Evolutionary conservation across 37 sponge, comb jelly and placozoan species (phyloP).

Genomic region (Cliona cf. orientalis): DNA sequence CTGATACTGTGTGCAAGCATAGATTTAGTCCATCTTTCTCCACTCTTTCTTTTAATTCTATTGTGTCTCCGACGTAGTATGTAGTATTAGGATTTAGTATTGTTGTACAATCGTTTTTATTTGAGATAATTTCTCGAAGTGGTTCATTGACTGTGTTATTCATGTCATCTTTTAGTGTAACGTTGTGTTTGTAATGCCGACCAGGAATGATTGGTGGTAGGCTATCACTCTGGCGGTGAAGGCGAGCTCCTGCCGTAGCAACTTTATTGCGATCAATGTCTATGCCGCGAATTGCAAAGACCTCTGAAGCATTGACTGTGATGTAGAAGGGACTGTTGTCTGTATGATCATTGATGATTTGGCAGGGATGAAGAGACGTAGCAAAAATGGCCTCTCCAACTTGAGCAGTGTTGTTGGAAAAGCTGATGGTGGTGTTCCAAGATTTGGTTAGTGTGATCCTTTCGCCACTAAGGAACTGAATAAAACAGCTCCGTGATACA

Average conservation of each 20-base stretch:
- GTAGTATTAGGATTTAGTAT: neutral
- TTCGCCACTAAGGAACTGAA: conserved; percentile 11
- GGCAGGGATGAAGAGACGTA: conserved; percentile 6
- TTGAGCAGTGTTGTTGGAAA: conserved; percentile 24
- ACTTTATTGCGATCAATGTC: neutral
- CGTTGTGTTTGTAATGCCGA: neutral
- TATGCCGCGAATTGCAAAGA: neutral
- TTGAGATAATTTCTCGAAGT: neutral
- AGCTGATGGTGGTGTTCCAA: conserved; percentile 16
- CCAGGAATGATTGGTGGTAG: conserved; percentile 17
- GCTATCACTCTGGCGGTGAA: neutral
- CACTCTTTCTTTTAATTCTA: neutral
- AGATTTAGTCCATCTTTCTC: neutral
- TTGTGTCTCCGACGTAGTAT: neutral
- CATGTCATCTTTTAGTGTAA: neutral
- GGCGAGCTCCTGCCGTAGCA: conserved; percentile 13
- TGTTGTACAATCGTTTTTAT: neutral
- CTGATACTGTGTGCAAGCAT: neutral
- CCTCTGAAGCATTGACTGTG: neutral
- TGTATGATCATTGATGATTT: neutral
- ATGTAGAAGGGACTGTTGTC: neutral
- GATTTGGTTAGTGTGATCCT: neutral
- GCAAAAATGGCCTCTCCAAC: conserved; percentile 7
- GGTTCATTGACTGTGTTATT: neutral
- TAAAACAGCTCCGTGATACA: conserved; percentile 44